Percentiles rank a stretch among this genome's conserved stretches.
Conservation (phyloP, 2,888 invertebrate species). For the Gortyna flavago region DNA sequence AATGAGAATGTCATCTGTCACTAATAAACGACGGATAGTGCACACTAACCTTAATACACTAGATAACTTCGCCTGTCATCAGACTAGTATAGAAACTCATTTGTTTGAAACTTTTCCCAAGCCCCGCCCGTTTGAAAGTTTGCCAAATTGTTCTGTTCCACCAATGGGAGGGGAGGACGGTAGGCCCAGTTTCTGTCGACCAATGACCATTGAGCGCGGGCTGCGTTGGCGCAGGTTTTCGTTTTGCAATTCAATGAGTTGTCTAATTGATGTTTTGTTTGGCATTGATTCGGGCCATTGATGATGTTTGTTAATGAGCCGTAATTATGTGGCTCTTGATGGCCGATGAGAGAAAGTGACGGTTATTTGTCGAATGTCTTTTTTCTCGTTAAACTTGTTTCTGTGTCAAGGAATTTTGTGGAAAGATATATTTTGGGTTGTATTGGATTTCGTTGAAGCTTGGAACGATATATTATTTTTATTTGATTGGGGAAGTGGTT, state of each 20-base stretch:
- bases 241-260: constrained; percentile 85
- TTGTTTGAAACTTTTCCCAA: constrained; percentile 67
- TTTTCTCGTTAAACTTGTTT: constrained; percentile 50
- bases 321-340: constrained; percentile 36
- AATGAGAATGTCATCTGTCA: constrained; percentile 21
- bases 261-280: constrained; percentile 83
- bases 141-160: constrained; percentile 82
- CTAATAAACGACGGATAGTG: constrained; percentile 32
- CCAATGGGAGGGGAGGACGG: constrained; percentile 75
- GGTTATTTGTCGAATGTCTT: constrained; percentile 44
- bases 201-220: constrained; percentile 73
- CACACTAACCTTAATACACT: constrained; percentile 41
- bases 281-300: constrained; percentile 75
- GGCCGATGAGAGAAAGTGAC: constrained; percentile 43
- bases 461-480: constrained; percentile 22
- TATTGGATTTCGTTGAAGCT: constrained; percentile 26
- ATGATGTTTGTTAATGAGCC: constrained; percentile 68
- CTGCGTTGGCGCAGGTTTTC: constrained; percentile 85
- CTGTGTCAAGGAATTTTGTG: constrained; percentile 49
- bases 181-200: constrained; percentile 73
- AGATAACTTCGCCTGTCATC: constrained; percentile 47
- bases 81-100: constrained; percentile 48
- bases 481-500: constrained; percentile 32
- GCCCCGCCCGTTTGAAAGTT: constrained; percentile 84
- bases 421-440: constrained; percentile 41